Evolutionary conservation across 2,797 vertebrate species (phyloP).

Genomic region (Phyllotis vaccarum): DNA sequence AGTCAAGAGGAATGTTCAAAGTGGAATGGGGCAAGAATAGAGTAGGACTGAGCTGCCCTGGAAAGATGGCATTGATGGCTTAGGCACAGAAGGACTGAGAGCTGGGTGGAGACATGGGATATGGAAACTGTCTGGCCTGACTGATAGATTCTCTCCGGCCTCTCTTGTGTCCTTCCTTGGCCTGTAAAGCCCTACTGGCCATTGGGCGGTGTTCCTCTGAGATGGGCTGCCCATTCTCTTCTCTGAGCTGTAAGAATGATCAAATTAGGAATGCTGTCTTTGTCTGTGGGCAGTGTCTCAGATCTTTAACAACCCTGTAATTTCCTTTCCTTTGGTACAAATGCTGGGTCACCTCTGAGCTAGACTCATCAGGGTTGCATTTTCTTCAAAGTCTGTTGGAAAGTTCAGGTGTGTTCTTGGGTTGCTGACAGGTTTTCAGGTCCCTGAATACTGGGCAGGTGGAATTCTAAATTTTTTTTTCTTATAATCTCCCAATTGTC

Average conservation of each 20-base stretch:
- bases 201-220: not conserved
- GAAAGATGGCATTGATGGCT: not conserved
- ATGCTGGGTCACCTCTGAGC: not conserved
- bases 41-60: not conserved
- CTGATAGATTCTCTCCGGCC: not conserved
- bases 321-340: not conserved
- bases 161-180: not conserved
- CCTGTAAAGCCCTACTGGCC: not conserved
- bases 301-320: not conserved
- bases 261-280: not conserved
- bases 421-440: not conserved
- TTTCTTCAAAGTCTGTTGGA: not conserved
- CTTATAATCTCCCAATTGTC: not conserved
- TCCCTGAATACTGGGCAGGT: not conserved
- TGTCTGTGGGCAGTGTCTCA: no score
- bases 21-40: not conserved
- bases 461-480: not conserved
- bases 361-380: not conserved
- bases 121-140: not conserved
- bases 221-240: not conserved
- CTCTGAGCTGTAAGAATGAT: not conserved
- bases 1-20: not conserved
- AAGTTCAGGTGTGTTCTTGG: not conserved
- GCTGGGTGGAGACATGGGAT: not conserved
- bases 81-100: not conserved